A percentile compares a stretch with the other conserved stretches of the same genome.
These are phyloP conservation scores for Pelobates fuscus DNA, from an alignment of 2,113 vertebrate species.

Conservation along the genomic window DNA sequence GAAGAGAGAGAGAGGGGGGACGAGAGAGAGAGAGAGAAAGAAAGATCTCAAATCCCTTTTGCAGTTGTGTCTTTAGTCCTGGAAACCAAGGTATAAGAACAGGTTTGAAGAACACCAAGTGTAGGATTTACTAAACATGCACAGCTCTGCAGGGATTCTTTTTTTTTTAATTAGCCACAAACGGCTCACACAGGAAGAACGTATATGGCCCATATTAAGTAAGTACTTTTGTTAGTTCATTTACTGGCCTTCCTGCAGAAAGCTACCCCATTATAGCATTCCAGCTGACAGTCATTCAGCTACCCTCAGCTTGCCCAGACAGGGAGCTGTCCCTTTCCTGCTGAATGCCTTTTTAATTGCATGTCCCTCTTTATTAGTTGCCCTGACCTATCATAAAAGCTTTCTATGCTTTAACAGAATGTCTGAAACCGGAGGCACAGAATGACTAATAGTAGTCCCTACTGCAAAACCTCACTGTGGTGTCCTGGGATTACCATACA, in stretches of 20 bases:
- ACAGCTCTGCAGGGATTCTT: conserved; percentile 3
- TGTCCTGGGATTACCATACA: conserved; percentile 21
- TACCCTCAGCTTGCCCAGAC: conserved; percentile 50
- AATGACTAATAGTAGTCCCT: conserved; percentile 29
- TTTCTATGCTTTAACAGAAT: conserved; percentile 56
- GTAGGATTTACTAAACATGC: conserved; percentile 7
- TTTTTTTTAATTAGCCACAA: conserved; percentile 32
- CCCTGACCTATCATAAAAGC: conserved; percentile 68
- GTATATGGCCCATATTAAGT: conserved; percentile 51
- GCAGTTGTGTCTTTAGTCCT: neutral
- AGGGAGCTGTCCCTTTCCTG: conserved; percentile 60
- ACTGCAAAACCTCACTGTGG: conserved; percentile 16
- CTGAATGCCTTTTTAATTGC: conserved; percentile 66
- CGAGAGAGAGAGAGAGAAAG: too few relatives aligned
- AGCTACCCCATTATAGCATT: conserved; percentile 57
- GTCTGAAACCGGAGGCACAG: conserved; percentile 61
- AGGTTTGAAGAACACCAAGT: neutral
- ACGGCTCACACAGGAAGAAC: conserved; percentile 47
- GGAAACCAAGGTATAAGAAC: conserved; percentile 1
- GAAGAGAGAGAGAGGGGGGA: too few relatives aligned
- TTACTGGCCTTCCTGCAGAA: conserved; percentile 59
- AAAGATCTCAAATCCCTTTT: too few relatives aligned
- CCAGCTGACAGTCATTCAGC: conserved; percentile 59
- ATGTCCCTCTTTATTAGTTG: conserved; percentile 65
- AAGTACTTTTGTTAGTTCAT: conserved; percentile 50